Conservation (phyloP, 2,888 invertebrate genomes). For the Emmelina monodactyla region DNA sequence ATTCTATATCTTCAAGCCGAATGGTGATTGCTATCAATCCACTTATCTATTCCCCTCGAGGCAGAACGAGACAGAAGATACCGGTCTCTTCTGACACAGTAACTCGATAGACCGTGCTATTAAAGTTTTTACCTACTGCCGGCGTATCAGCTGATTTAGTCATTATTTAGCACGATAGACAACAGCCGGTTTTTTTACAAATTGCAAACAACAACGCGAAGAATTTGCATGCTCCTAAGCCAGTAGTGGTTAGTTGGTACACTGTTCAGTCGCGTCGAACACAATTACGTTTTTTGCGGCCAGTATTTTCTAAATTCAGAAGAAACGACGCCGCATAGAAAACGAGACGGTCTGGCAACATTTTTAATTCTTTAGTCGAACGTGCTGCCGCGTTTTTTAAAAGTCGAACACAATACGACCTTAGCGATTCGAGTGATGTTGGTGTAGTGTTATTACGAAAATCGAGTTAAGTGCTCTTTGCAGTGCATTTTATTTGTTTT, state of each 20-base stretch:
- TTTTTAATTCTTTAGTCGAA: too few relatives aligned
- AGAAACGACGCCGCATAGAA: conserved; percentile 27
- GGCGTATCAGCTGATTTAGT: conserved; percentile 42
- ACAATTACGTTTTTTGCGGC: conserved; percentile 41
- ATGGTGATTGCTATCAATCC: conserved; percentile 43
- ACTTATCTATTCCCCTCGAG: conserved; percentile 50
- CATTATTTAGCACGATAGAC: conserved; percentile 20
- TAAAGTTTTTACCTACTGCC: conserved; percentile 32
- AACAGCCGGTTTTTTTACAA: conserved; percentile 22
- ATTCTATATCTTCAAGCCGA: conserved; percentile 50
- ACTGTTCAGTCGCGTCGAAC: conserved; percentile 40
- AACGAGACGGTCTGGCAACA: too few relatives aligned
- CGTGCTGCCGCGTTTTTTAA: conserved; percentile 22
- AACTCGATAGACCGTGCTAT: conserved; percentile 49
- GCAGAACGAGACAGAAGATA: conserved; percentile 30
- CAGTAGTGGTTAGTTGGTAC: conserved; percentile 22
- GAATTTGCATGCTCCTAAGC: conserved; percentile 40
- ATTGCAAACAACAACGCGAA: conserved; percentile 34
- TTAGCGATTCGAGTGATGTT: conserved; percentile 3
- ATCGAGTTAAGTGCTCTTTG: conserved; percentile 5
- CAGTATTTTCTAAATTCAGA: conserved; percentile 44
- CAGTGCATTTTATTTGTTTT: background rate
- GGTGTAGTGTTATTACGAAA: conserved; percentile 25
- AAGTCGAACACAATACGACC: background rate
- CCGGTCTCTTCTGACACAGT: conserved; percentile 43